A percentile compares a stretch with the other conserved stretches of the same genome.
These are phyloP conservation scores for Palythoa heliodiscus DNA, from an alignment of 92 coral and sea anemone species.

Conservation along the genomic window DNA sequence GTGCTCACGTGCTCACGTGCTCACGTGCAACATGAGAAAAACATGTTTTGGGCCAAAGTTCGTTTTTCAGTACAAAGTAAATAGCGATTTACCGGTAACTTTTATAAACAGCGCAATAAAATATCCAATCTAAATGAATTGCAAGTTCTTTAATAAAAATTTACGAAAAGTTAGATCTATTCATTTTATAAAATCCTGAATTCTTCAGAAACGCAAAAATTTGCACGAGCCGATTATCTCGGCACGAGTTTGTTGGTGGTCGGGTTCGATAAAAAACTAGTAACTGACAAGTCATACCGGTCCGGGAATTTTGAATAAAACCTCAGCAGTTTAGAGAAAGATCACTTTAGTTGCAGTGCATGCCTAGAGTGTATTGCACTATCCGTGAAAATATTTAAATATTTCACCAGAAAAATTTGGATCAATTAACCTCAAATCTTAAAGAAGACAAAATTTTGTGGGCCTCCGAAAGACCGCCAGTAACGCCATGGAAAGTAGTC, in stretches of 20 bases:
- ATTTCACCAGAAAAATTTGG: not conserved
- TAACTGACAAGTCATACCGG: conserved; percentile 18
- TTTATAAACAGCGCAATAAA: not conserved
- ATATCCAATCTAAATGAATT: not conserved
- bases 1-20: not conserved
- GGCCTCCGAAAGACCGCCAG: not conserved
- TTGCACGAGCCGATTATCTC: not conserved
- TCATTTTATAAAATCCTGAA: too few species aligned
- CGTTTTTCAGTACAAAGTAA: not conserved
- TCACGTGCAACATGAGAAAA: not conserved
- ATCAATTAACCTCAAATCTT: not conserved
- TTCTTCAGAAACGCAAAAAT: not conserved
- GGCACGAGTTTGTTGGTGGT: not conserved
- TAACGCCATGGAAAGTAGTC: not conserved
- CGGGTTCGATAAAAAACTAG: not conserved
- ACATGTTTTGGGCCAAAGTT: not conserved
- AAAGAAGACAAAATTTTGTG: not conserved
- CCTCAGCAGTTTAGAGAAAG: not conserved
- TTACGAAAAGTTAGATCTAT: too few species aligned
- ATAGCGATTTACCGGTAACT: not conserved
- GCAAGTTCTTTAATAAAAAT: not conserved
- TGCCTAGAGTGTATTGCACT: not conserved
- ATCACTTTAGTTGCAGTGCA: not conserved
- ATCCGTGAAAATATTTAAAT: not conserved
- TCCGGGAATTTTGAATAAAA: not conserved